Percentiles rank a stretch among this genome's conserved stretches.
Conservation (phyloP, 2,797 vertebrate genomes). For the Pachyuromys duprasi region DNA sequence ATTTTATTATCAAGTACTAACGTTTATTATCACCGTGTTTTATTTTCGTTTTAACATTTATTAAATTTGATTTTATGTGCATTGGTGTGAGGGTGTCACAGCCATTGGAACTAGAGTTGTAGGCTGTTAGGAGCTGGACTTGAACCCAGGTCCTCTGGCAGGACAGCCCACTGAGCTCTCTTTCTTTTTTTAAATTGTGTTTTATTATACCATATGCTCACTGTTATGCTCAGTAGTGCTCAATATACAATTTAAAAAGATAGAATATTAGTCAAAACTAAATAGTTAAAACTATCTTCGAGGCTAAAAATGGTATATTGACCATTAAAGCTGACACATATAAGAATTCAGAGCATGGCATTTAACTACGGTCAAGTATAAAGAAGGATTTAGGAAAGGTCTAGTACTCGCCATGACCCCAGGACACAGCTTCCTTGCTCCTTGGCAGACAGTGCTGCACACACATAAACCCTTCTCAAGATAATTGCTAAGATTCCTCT, state of each 20-base stretch:
- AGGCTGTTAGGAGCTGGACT: no score
- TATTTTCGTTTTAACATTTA: no score
- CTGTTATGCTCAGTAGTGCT: neutral
- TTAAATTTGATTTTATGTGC: no score
- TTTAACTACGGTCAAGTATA: neutral
- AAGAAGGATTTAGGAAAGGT: constrained; percentile 36
- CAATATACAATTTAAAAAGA: neutral
- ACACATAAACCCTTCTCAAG: neutral
- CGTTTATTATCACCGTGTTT: neutral
- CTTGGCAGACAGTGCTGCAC: neutral
- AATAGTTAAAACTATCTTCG: neutral
- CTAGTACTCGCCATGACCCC: neutral
- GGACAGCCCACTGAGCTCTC: no score
- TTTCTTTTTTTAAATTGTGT: neutral
- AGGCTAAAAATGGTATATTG: neutral
- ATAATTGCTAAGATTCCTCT: neutral
- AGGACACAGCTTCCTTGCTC: neutral
- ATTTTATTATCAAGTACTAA: neutral
- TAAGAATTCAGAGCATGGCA: neutral
- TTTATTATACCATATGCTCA: neutral
- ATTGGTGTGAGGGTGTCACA: no score
- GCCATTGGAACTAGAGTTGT: no score
- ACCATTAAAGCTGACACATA: no score
- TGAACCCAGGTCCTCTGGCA: no score
- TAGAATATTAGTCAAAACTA: neutral